phyloP scores from a whole-genome alignment of 2,888 invertebrate genomes.

The Drosophila eohydei region DNA sequence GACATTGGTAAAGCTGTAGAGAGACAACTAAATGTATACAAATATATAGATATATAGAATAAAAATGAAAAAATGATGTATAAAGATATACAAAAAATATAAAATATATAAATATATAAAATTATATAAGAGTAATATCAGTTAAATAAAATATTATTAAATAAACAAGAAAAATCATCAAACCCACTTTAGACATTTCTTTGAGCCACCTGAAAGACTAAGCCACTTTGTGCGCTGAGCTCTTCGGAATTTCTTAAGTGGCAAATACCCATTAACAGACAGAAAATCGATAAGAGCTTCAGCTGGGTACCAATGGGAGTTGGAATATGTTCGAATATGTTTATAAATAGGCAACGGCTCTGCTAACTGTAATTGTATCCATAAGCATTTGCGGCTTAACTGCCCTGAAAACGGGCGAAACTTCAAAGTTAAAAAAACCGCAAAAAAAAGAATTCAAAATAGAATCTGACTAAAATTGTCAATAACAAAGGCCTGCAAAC shows the following conservation, averaged over 20 bases:
- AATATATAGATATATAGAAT: no score
- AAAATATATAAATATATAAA: not conserved
- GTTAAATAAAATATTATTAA: not conserved
- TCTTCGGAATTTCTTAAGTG: not conserved
- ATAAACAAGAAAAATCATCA: not conserved
- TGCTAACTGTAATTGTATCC: constrained; percentile 74
- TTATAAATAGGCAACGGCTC: not conserved
- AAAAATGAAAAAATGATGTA: not conserved
- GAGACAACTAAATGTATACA: no score
- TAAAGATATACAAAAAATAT: not conserved
- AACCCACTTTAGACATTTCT: not conserved
- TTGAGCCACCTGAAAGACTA: not conserved
- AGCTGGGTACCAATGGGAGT: constrained; percentile 1
- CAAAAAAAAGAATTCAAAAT: constrained; percentile 43
- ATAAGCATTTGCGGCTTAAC: constrained; percentile 47
- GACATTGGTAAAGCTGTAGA: no score
- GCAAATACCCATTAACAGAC: not conserved
- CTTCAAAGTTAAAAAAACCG: constrained; percentile 69
- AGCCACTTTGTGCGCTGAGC: not conserved
- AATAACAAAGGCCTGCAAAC: constrained; percentile 64
- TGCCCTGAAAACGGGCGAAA: constrained; percentile 32
- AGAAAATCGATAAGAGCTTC: constrained; percentile 4
- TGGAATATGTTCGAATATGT: not conserved
- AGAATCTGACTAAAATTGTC: constrained; percentile 7
- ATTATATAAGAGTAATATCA: not conserved